These are phyloP conservation scores for Cephus nigrinus DNA, from an alignment of 2,888 invertebrate species.

Conservation along the genomic window DNA sequence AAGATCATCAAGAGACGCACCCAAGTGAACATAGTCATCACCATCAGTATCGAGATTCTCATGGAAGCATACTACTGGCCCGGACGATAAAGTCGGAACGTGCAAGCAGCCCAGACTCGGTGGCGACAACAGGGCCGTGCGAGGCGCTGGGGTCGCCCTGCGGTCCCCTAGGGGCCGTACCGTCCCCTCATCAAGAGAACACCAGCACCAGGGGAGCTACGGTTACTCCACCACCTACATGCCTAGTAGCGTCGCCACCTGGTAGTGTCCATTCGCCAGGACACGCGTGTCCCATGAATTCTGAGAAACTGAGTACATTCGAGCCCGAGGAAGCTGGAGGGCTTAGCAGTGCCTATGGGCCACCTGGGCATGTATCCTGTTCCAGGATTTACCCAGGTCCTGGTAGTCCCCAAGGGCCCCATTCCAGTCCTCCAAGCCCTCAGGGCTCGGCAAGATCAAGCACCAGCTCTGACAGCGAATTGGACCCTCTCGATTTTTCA, in stretches of 20 bases:
- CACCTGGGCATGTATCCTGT: neutral
- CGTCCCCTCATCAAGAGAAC: conserved; percentile 28
- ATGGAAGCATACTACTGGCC: conserved; percentile 29
- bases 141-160: conserved; percentile 43
- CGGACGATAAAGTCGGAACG: conserved; percentile 59
- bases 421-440: conserved; percentile 49
- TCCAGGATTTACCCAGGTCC: neutral
- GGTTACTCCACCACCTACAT: conserved; percentile 25
- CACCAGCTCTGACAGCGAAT: conserved; percentile 60
- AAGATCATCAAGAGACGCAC: neutral
- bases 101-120: conserved; percentile 54
- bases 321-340: conserved; percentile 24
- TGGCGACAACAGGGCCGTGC: conserved; percentile 62
- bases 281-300: conserved; percentile 41
- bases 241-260: conserved; percentile 6
- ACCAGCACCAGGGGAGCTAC: conserved; percentile 19
- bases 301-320: conserved; percentile 38
- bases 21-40: neutral
- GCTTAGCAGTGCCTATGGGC: neutral
- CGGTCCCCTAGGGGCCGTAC: conserved; percentile 29
- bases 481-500: conserved; percentile 51
- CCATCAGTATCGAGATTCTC: conserved; percentile 3
- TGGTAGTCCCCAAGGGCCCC: conserved; percentile 8
- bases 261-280: conserved; percentile 14
- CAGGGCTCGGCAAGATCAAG: conserved; percentile 48